These are phyloP conservation scores for Diorhabda sublineata DNA, from an alignment of 1,140 invertebrate genomes.

Conservation along the genomic window DNA sequence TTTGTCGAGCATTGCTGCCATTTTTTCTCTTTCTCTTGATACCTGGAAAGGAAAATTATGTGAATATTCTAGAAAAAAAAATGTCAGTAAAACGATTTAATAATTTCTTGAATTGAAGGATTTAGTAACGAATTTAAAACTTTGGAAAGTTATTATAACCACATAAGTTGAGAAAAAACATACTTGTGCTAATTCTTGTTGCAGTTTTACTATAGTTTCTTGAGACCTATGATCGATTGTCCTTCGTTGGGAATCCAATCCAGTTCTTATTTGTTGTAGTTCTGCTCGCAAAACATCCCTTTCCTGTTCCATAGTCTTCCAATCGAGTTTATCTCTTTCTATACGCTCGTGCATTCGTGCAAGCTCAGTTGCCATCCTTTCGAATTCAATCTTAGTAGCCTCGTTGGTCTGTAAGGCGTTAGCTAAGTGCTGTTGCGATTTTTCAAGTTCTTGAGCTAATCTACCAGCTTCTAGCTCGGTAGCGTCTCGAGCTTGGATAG, in stretches of 20 bases:
- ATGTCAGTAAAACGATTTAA: no score
- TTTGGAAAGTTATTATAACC: no score
- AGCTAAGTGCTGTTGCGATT: conserved; percentile 72
- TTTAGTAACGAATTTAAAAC: no score
- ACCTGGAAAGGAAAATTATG: not conserved
- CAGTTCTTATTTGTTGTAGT: conserved; percentile 60
- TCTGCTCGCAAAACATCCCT: conserved; percentile 65
- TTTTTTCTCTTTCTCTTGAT: conserved; percentile 65
- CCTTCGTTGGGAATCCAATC: conserved; percentile 63
- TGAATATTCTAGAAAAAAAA: no score
- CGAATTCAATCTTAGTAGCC: conserved; percentile 74
- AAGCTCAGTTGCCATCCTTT: conserved; percentile 74
- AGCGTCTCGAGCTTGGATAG: conserved; percentile 69
- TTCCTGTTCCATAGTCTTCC: conserved; percentile 64
- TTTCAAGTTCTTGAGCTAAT: conserved; percentile 81
- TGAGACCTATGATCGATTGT: conserved; percentile 60
- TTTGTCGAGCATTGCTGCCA: conserved; percentile 67
- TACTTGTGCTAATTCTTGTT: conserved; percentile 67
- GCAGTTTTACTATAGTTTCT: conserved; percentile 59
- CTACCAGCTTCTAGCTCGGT: conserved; percentile 80
- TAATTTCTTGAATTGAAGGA: no score
- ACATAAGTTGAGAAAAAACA: no score
- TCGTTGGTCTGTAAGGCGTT: conserved; percentile 79
- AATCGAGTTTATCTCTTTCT: conserved; percentile 63
- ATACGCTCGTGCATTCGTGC: conserved; percentile 72